phyloP scores from a whole-genome alignment of 1,140 invertebrate species.

The Zaprionus davidi region DNA sequence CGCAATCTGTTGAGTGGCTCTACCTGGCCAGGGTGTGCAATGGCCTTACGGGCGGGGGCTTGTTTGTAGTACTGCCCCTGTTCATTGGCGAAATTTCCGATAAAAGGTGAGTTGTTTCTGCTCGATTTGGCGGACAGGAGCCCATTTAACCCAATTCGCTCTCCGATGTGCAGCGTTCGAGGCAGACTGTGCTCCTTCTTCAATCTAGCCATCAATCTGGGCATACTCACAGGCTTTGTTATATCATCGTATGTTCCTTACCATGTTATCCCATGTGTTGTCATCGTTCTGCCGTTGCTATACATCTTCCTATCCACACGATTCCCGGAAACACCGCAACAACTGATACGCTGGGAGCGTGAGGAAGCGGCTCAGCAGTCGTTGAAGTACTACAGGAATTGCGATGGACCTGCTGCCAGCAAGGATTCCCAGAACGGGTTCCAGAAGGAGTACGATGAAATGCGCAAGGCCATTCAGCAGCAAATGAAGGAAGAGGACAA shows the following conservation, averaged over 20 bases:
- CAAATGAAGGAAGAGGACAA: conserved; percentile 40
- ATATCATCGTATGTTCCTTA: conserved; percentile 69
- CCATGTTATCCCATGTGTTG: conserved; percentile 63
- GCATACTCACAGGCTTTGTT: conserved; percentile 69
- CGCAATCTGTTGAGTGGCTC: conserved; percentile 67
- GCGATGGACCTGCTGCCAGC: conserved; percentile 32
- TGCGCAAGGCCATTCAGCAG: conserved; percentile 54
- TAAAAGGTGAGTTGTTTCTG: conserved; percentile 61
- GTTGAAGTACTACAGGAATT: conserved; percentile 65
- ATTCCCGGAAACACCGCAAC: conserved; percentile 73
- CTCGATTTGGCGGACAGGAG: background rate
- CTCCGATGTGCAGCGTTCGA: conserved; percentile 58
- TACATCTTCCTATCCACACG: conserved; percentile 52
- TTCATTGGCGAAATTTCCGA: conserved; percentile 82
- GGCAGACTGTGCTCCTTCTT: conserved; percentile 74
- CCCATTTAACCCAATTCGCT: background rate
- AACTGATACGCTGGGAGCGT: conserved; percentile 52
- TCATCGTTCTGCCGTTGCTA: conserved; percentile 60
- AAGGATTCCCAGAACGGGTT: conserved; percentile 50
- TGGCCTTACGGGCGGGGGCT: conserved; percentile 81
- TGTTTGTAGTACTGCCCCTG: conserved; percentile 70
- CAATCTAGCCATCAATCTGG: conserved; percentile 59
- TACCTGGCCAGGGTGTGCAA: conserved; percentile 82
- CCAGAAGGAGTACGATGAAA: conserved; percentile 63
- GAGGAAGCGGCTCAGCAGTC: conserved; percentile 57